Evolutionary conservation across 2,797 vertebrate species (phyloP), one percentile per base, ranked within the genome.

Genomic region (Capromys pilorides): DNA sequence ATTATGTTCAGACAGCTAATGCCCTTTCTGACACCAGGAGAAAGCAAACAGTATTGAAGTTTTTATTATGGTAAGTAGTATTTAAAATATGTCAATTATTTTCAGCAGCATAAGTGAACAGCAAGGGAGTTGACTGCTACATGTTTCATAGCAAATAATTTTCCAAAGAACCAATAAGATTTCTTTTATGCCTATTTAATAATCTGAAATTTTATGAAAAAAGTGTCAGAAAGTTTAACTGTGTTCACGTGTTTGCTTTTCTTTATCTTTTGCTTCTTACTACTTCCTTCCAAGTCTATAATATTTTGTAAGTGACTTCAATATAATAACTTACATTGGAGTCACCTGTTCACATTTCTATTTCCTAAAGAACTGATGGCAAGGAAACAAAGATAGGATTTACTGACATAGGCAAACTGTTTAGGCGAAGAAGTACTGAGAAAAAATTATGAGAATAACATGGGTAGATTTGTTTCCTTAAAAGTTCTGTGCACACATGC

Each of bases 111-210:
- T 59, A 64, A 73, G 49, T 61, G 39, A 73, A 2, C 39, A 61
- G 18, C 2, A 26, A 92, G 36, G 57, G 33, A 73, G 6, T 69
- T 61, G 51, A 26, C 10, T 91, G 83, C 54, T 59, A 41, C 51
- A 61, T 75, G 39, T 82, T 88, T 71, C 73, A n/a, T 51, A 84
- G 49, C 64, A 94, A 95, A 93, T 92, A 71, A 91, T 77, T 86
- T 86, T 86, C 39, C 26, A 78, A 93, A 91, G 67, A 86, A 84
- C 8, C 5, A 94, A 31, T 80, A 81, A 69, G 45, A 88, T 90
- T 90, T 93, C 28, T 91, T 51, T 91, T 86, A 77, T 18, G 7
- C n/a, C 88, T 90, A 89, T 83, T 91, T 95, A 92, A 73, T 80
- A 91, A 78, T 28, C 61, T 91, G 77, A 92, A 54, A 62, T 71